Evolutionary conservation across 2,888 invertebrate species (phyloP), one percentile per base, ranked within the genome.

Genomic region (Eueremaeus valkanovi): DNA sequence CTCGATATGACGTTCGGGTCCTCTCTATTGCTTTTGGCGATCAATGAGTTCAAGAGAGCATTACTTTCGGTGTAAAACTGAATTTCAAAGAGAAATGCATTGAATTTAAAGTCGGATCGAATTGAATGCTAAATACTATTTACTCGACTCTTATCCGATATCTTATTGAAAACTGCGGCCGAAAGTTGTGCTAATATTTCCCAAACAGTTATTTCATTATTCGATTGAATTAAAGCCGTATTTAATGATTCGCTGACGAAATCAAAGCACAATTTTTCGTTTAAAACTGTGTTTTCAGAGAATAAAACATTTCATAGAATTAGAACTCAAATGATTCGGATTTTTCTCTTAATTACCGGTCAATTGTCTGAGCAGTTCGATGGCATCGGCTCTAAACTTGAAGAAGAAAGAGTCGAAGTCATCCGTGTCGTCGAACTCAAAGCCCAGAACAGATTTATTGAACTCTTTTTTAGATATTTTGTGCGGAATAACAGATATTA

Each of bases 1-100:
- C 91, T 88, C 0, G 95, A 95, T 31, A 92, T 85, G 73, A 94
- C 87, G 78, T 92, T 85, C 0, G 95, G 92, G 84, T 94, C 91
- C 75, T 83, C 58, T 45, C 13, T 45, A 58, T 49, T 74, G 33
- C 33, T 33, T 42, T 18, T 70, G 45, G 24, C 70, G 8, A 70
- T 70, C 16, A 70, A 42, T 45, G 42, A 45, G 16, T 70, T 21
- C 29, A 70, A 70, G 11, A 70, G 42, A 27, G 3, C 45, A 42
- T 70, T 45, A 45, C 70, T 70, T 45, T 70, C 70, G 18, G n/a
- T 18, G 18, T 27, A 45, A 70, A 70, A 70, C 70, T 70, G 9
- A 18, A 21, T 11, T 9, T 63, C n/a, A 63, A 63, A 36, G n/a
- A 63, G 11, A 63, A 70, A 58, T 24, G 2, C 6, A 21, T 42